Conservation (phyloP, 2,797 vertebrate species). For the Lepus townsendii region DNA sequence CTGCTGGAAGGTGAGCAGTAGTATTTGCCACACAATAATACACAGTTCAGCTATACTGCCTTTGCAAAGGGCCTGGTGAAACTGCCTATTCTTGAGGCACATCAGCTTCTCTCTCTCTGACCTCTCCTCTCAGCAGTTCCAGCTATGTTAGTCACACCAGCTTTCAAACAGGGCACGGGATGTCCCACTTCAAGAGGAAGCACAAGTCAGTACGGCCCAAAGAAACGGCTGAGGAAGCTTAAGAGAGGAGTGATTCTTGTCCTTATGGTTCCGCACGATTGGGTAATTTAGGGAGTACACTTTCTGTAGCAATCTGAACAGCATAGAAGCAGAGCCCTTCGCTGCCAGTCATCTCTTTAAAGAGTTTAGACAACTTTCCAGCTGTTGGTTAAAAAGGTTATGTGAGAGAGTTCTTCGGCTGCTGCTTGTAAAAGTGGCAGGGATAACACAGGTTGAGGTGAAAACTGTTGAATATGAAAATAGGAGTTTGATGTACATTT, state of each 20-base stretch:
- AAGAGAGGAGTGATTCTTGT: not conserved
- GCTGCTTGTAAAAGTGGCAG: not conserved
- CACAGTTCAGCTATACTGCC: not conserved
- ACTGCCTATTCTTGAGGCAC: not conserved
- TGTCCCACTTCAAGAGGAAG: slow-evolving; percentile 23
- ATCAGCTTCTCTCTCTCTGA: not conserved
- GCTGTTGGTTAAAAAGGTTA: not conserved
- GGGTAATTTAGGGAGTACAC: slow-evolving; percentile 24
- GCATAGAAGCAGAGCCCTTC: not conserved
- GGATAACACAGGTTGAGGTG: not conserved
- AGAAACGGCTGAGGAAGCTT: slow-evolving; percentile 3
- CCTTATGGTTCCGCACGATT: not conserved
- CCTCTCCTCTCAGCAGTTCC: not conserved
- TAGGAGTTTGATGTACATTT: not conserved
- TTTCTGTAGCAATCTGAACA: slow-evolving; percentile 32
- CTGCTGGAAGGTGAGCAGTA: not conserved
- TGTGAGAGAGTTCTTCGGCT: not conserved
- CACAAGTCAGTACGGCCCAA: not conserved
- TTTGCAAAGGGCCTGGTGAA: not conserved
- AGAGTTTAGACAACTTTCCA: slow-evolving; percentile 13
- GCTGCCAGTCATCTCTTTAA: not conserved
- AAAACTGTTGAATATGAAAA: not conserved
- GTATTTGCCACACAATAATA: not conserved
- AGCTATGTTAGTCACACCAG: not conserved
- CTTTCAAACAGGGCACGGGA: slow-evolving; percentile 44